Conservation (phyloP, 2,113 vertebrate genomes). For the Centropus unirufus region DNA sequence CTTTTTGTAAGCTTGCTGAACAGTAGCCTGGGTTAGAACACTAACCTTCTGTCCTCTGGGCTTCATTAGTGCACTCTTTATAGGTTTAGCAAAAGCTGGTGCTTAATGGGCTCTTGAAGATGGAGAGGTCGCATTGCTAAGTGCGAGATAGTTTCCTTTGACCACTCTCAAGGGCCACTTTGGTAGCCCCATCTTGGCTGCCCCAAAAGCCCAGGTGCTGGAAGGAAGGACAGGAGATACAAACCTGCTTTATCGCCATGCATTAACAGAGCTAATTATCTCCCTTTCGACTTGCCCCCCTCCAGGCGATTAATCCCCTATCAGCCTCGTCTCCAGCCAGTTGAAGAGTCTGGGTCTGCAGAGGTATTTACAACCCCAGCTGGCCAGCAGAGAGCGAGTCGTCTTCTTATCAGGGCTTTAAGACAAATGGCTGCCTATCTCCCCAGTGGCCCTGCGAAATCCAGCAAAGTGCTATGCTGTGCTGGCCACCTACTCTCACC, state of each 20-base stretch:
- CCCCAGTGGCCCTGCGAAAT: constrained; percentile 70
- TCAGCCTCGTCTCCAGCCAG: constrained; percentile 61
- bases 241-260: constrained; percentile 58
- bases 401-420: constrained; percentile 65
- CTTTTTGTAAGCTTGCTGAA: constrained; percentile 9
- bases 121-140: constrained; percentile 16
- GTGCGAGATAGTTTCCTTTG: not conserved
- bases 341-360: constrained; percentile 61
- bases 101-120: constrained; percentile 26
- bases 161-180: not conserved
- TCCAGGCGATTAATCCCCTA: constrained; percentile 52
- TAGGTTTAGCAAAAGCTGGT: not conserved
- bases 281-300: not conserved
- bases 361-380: constrained; percentile 66
- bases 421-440: constrained; percentile 75
- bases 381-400: constrained; percentile 37
- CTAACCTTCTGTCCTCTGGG: constrained; percentile 4
- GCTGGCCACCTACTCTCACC: constrained; percentile 74
- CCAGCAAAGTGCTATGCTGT: constrained; percentile 65
- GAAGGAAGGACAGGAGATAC: constrained; percentile 6
- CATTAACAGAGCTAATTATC: constrained; percentile 71
- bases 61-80: constrained; percentile 15
- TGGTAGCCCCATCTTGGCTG: constrained; percentile 3
- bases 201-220: constrained; percentile 32
- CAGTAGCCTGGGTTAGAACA: constrained; percentile 7